Base-by-base conservation (phyloP, 2,113 vertebrate genomes). In the Salvelinus namaycush region DNA sequence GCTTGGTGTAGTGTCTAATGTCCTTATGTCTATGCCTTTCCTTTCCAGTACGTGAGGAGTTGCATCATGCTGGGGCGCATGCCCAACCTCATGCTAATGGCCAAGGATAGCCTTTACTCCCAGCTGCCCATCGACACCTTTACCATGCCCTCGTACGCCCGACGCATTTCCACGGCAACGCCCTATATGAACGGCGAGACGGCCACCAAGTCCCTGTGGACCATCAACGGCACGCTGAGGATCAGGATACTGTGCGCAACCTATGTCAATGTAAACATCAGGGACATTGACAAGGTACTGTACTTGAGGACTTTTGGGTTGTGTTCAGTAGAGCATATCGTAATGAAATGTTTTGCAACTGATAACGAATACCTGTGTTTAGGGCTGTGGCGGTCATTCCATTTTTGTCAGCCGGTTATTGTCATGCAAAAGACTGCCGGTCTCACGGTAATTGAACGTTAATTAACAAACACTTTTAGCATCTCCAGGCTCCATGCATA, bases 151-250 rank as follows among this genome's bases (percentile, higher is more conserved):
- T 99, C 97, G 0, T 99, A 99, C 5, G 97, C 97, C 1, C 91
- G 97, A 59, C 93, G 97, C 11, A 99, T 99, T 87, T 99, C 97
- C 83, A 99, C 97, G n/a, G 97, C 97, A 29, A 97, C 97, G 0
- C 96, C 97, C 1, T 99, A 99, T 88, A 99, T 98, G 97, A 99
- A 99, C n/a, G 97, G 97, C 26, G 97, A 99, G 84, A 95, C 96
- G 6, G 94, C 96, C 77, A 96, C 94, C 79, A 99, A 99, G 91
- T 95, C 95, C 34, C 93, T 99, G 12, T 99, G 97, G 97, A 90
- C 90, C 8, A 94, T 95, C 86, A 99, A 95, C 16, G 97, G 96
- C 64, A 94, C 93, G 0, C 93, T 99, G 77, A 94, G 96, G 91
- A 98, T 99, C 92, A 94, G 92, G 85, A 95, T 99, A 82, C 95